Evolutionary conservation across 1,140 invertebrate genomes (phyloP), one percentile per base, ranked within the genome.

Genomic region (Bombus soroeensis): DNA sequence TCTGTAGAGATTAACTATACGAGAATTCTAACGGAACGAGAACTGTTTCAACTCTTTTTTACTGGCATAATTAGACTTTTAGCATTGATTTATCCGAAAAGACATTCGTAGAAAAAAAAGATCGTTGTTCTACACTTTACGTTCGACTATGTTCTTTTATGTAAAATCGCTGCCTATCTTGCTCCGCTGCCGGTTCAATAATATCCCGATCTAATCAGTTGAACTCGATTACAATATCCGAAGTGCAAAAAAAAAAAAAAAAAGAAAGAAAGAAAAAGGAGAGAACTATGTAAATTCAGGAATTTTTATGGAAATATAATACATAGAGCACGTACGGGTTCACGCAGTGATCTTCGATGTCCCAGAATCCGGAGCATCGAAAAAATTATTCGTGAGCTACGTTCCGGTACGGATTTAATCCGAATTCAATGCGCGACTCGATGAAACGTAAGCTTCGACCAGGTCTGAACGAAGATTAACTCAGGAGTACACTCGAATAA

Each of bases 361-460:
- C n/a, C 18, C n/a, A 25, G 62, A 43, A 66, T 15, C 12, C 39
- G 10, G 39, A 12, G 9, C 34, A 32, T 22, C 62, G 28, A 62
- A 71, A 57, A 82, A 70, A 70, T 64, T 74, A 25, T 18, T 74
- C 41, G 34, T 32, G 43, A 22, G 34, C 28, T 8, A 53, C 41
- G 8, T 32, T 15, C 18, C n/a, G n/a, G 0, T 70, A 37, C 32
- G 22, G 43, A 62, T 28, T n/a, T 84, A 57, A 34, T 39, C 47
- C 68, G 57, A 73, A 62, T 78, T 53, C 64, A n/a, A 84, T 82
- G 41, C 28, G 15, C 41, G 57, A 32, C 13, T 15, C 71, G 71
- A 74, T 47, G 81, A 34, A 82, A 64, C 71, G 59, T 43, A 75
- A 75, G 72, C 71, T n/a, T n/a, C 59, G 70, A 13, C 41, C 62